Conservation (phyloP, 2,113 vertebrate species). For the Helogale parvula region DNA sequence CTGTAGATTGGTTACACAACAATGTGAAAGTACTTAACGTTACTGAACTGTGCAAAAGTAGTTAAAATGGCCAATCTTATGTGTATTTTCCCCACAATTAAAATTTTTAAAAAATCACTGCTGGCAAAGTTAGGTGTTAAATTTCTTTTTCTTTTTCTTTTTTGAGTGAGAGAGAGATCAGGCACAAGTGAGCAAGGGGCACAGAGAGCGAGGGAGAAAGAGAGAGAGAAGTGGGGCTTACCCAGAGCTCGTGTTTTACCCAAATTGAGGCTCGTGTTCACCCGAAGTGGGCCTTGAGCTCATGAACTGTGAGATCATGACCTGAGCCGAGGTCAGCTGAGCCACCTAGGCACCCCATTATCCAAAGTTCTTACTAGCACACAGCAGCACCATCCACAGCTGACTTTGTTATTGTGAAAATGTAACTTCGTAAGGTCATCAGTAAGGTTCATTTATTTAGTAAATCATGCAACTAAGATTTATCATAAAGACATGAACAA, state of each 20-base stretch:
- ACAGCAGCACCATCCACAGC: neutral
- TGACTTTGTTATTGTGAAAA: constrained; percentile 9
- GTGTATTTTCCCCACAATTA: neutral
- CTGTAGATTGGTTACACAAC: neutral
- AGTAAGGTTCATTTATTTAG: neutral
- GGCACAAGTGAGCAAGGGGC: no score
- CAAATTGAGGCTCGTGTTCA: no score
- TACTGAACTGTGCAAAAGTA: neutral
- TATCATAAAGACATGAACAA: neutral
- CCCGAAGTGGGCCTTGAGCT: neutral
- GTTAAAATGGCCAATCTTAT: neutral
- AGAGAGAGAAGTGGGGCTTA: no score
- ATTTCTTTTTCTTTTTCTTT: no score
- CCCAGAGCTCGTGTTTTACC: no score
- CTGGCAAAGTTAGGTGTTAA: neutral
- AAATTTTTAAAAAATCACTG: neutral
- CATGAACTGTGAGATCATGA: neutral
- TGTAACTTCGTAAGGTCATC: neutral
- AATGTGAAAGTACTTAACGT: neutral
- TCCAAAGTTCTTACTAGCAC: neutral
- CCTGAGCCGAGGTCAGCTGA: neutral
- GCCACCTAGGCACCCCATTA: neutral
- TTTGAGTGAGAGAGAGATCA: no score
- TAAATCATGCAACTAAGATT: constrained; percentile 1
- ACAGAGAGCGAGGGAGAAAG: no score